phyloP scores from a whole-genome alignment of 2,113 vertebrate genomes.

The Cercopithecus mona region DNA sequence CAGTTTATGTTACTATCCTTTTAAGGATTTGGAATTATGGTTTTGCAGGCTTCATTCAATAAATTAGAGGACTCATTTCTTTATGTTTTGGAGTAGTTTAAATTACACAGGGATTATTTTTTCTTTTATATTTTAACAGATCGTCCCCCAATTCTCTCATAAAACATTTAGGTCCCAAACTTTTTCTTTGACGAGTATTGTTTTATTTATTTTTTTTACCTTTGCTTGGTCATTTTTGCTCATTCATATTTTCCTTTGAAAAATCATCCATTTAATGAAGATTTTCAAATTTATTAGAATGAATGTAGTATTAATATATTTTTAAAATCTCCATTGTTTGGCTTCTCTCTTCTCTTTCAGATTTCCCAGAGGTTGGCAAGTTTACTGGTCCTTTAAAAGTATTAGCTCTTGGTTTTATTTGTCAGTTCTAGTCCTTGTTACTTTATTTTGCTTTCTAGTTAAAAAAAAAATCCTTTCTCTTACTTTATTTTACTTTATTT shows the following conservation, averaged over 20 bases:
- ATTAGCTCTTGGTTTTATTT: not conserved
- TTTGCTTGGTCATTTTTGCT: not conserved
- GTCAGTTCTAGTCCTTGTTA: not conserved
- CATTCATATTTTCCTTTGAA: not conserved
- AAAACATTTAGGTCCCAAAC: not conserved
- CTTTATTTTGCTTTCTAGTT: constrained; percentile 22
- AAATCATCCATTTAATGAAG: not conserved
- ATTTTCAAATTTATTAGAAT: not conserved
- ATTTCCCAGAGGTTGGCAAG: not conserved
- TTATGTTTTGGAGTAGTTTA: not conserved
- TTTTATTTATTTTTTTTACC: not conserved
- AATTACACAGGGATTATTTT: not conserved
- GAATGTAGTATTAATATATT: not conserved
- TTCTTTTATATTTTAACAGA: not conserved
- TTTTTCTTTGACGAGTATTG: not conserved
- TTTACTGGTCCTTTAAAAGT: not conserved
- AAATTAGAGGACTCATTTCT: not conserved
- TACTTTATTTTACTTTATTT: not conserved
- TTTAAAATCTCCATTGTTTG: not conserved
- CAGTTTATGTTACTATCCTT: not conserved
- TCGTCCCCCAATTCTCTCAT: not conserved
- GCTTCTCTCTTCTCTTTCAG: not conserved
- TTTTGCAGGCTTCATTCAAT: not conserved
- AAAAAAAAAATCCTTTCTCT: not conserved
- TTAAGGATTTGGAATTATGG: not conserved